These are phyloP conservation scores for Laticauda laticaudata DNA, from an alignment of 2,113 vertebrate genomes.

Conservation along the genomic window DNA sequence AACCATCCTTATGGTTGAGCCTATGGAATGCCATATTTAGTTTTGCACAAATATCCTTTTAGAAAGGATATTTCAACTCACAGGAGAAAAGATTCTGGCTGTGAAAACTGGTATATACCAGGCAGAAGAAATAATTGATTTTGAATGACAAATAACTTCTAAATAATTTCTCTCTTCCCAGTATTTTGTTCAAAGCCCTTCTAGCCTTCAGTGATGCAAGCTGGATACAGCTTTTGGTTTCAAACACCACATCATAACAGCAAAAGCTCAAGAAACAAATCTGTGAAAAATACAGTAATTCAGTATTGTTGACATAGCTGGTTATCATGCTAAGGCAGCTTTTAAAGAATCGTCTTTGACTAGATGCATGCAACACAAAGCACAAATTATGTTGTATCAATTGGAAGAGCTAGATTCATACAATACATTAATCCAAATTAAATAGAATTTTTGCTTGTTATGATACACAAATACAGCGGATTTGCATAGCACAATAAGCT, in stretches of 20 bases:
- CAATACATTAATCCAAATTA: background rate
- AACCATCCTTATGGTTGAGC: background rate
- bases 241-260: background rate
- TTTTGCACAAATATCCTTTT: background rate
- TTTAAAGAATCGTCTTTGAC: background rate
- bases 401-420: background rate
- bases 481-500: no score
- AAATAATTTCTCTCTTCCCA: background rate
- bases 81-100: background rate
- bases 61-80: background rate
- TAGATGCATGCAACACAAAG: background rate
- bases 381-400: background rate
- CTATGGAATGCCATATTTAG: background rate
- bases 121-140: background rate
- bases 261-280: background rate
- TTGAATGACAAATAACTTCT: background rate
- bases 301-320: background rate
- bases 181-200: background rate
- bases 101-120: background rate
- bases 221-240: background rate
- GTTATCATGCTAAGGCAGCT: background rate
- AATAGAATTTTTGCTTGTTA: background rate
- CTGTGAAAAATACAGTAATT: background rate
- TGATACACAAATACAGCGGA: background rate
- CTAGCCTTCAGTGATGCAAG: background rate